A percentile compares a stretch with the other conserved stretches of the same genome.
Conservation (phyloP, 2,888 invertebrate genomes). For the Trissolcus brochymenae region DNA sequence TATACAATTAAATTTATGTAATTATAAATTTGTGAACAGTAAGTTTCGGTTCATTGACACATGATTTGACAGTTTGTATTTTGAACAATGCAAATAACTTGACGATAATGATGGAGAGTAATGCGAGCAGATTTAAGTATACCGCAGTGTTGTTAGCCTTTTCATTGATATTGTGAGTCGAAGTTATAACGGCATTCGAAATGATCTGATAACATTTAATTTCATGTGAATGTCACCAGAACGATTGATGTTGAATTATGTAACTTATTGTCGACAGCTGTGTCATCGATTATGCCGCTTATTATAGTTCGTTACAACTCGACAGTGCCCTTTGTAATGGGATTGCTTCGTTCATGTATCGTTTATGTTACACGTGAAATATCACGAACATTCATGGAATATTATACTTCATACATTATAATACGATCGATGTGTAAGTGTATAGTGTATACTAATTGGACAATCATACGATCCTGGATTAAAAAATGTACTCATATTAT, state of each 20-base stretch:
- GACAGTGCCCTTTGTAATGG: constrained; percentile 7
- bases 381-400: constrained; percentile 19
- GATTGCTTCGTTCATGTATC: not conserved
- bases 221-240: constrained; percentile 12
- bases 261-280: constrained; percentile 16
- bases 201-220: constrained; percentile 17
- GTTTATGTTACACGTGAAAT: constrained; percentile 21
- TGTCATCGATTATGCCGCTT: constrained; percentile 5
- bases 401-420: not conserved
- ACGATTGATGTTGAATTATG: constrained; percentile 20
- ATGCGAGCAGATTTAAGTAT: no score
- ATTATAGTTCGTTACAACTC: no score
- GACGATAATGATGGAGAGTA: no score
- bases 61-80: no score
- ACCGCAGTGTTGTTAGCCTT: no score
- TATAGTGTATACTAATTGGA: not conserved
- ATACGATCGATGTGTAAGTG: not conserved
- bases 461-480: no score
- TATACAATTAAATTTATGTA: no score
- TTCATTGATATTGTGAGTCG: no score
- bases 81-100: no score
- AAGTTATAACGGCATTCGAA: constrained; percentile 6
- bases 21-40: no score
- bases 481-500: no score
- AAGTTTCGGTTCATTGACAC: no score